Base-by-base conservation (phyloP, 2,113 vertebrate genomes). In the Salminus brasiliensis region DNA sequence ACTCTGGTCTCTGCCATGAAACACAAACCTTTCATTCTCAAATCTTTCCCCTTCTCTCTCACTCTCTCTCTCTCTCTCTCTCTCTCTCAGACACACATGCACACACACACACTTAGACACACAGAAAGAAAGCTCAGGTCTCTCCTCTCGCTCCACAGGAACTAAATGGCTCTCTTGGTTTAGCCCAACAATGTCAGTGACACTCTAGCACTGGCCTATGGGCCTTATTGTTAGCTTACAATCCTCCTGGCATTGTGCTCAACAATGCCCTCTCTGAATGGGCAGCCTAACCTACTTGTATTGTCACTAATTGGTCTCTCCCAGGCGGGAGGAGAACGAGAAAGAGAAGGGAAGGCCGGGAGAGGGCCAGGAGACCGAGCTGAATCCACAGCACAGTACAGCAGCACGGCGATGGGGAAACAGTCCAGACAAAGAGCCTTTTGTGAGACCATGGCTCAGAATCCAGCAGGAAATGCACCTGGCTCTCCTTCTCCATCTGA, bases 301-400 rank as follows among this genome's bases (percentile, higher is more conserved):
- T 93, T 93, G 92, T 94, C 86, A 83, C 91, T 94, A 94, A 94
- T 94, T 93, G 92, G 92, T 93, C 92, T 93, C 92, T 93, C 92
- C 89, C 90, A 89, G 91, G 89, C 86, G 91, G 85, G 78, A 89
- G 74, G 85, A 92, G 85, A 91, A 91, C 90, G 83, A 88, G 80
- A 89, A 88, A 81, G 27, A 69, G 78, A 52, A 59, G 34, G 53
- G 72, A 57, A 74, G 74, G 80, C 67, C 23, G 45, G 59, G 68
- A 69, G 79, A 86, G 76, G 70, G 47, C 75, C 79, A 60, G 79
- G 67, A 79, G 49, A 29, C 27, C 30, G 63, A n/a, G 70, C 63
- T 71, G 63, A 78, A 78, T 78, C 74, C 52, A 52, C 27, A 12
- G 25, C 68, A 59, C 66, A 63, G 62, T 67, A 76, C 62, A 45